Conservation (phyloP, 2,797 vertebrate genomes). For the Rhabdomys pumilio region DNA sequence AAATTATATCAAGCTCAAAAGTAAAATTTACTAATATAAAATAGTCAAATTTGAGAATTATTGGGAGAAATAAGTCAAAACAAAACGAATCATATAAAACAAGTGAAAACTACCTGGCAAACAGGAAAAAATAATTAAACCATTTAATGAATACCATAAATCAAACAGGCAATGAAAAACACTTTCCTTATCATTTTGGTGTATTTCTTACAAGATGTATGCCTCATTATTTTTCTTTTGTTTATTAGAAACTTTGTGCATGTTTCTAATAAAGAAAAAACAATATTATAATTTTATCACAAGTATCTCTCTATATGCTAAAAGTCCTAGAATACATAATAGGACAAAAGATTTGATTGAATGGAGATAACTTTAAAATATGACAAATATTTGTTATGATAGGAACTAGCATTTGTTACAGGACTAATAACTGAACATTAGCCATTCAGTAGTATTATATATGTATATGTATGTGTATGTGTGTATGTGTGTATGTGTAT, state of each 20-base stretch:
- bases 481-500: background rate
- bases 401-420: background rate
- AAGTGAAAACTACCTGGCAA: background rate
- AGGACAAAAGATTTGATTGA: background rate
- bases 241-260: no score
- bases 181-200: background rate
- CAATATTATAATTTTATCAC: background rate
- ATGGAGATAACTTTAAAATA: background rate
- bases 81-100: background rate
- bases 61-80: slow-evolving; percentile 11
- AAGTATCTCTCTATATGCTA: background rate
- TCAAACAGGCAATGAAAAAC: background rate
- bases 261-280: background rate
- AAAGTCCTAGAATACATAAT: background rate
- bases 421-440: background rate
- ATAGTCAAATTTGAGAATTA: background rate
- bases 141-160: background rate
- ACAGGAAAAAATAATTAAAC: background rate
- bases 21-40: slow-evolving; percentile 28
- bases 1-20: background rate
- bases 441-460: background rate
- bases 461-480: no score
- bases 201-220: background rate
- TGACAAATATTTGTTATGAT: background rate
- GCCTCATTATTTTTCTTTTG: background rate